phyloP scores from a whole-genome alignment of 2,113 vertebrate genomes.

The Apteryx owenii region DNA sequence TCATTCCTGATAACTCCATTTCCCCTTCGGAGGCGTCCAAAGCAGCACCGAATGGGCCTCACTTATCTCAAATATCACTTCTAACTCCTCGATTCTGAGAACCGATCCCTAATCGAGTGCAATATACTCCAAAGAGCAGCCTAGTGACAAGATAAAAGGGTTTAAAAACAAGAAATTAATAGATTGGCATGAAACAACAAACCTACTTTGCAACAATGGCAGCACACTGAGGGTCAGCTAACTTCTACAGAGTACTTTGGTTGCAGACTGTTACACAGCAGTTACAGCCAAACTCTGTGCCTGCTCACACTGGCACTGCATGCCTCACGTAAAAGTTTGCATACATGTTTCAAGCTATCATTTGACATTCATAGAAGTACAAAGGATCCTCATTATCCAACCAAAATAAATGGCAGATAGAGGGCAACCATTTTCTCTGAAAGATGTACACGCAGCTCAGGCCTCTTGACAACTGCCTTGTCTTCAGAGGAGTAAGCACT shows the following conservation, averaged over 20 bases:
- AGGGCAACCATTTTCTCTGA: background rate
- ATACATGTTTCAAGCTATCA: background rate
- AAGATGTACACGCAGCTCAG: background rate
- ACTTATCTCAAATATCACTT: slow-evolving; percentile 75
- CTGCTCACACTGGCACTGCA: rapidly evolving
- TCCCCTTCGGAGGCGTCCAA: slow-evolving; percentile 69
- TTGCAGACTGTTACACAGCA: rapidly evolving
- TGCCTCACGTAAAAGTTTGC: background rate
- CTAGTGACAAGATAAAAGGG: slow-evolving; percentile 73
- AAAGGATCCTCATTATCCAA: background rate
- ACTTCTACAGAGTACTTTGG: background rate
- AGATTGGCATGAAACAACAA: slow-evolving; percentile 37
- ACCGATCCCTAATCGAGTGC: slow-evolving; percentile 70
- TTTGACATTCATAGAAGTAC: background rate
- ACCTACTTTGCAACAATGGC: slow-evolving; percentile 2
- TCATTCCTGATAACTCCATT: slow-evolving; percentile 77
- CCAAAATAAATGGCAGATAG: background rate
- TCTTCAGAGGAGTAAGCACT: background rate
- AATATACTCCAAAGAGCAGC: slow-evolving; percentile 74
- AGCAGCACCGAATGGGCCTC: slow-evolving; percentile 62
- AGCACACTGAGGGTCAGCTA: background rate
- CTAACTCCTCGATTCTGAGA: slow-evolving; percentile 69
- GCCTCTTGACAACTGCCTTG: background rate
- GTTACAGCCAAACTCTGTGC: rapidly evolving
- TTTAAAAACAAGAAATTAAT: slow-evolving; percentile 57